Evolutionary conservation across 2,888 invertebrate genomes (phyloP).

Genomic region (Ormyrus nitidulus): DNA sequence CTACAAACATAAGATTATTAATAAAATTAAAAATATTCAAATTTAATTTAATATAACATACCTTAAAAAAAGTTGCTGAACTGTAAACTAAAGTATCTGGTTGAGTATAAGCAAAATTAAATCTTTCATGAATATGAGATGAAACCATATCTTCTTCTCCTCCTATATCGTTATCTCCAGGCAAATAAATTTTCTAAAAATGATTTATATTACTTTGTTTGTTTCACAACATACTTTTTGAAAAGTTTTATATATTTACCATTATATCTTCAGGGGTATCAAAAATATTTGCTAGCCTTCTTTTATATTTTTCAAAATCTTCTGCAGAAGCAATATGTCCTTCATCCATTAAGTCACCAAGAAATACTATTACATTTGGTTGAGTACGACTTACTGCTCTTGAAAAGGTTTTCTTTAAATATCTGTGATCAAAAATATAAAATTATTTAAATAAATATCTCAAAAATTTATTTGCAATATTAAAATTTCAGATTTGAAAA

Average conservation of each 20-base stretch:
- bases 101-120: constrained; percentile 78
- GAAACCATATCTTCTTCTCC: constrained; percentile 90
- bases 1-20: constrained; percentile 59
- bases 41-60: constrained; percentile 65
- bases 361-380: constrained; percentile 91
- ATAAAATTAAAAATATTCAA: neutral
- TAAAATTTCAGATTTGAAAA: neutral
- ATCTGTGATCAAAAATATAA: constrained; percentile 77
- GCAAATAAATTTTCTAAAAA: constrained; percentile 87
- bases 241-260: constrained; percentile 58
- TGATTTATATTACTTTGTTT: neutral
- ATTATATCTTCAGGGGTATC: constrained; percentile 71
- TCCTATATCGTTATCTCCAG: constrained; percentile 98
- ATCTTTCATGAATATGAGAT: constrained; percentile 84
- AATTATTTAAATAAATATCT: neutral
- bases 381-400: constrained; percentile 83
- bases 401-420: constrained; percentile 86
- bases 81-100: constrained; percentile 80
- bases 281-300: constrained; percentile 85
- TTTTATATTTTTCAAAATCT: constrained; percentile 85
- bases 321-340: constrained; percentile 86
- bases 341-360: constrained; percentile 97
- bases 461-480: neutral
- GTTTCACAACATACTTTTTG: constrained; percentile 9
- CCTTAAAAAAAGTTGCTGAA: constrained; percentile 84